Evolutionary conservation across 1,140 invertebrate genomes (phyloP).

Genomic region (Bombus superbus): DNA sequence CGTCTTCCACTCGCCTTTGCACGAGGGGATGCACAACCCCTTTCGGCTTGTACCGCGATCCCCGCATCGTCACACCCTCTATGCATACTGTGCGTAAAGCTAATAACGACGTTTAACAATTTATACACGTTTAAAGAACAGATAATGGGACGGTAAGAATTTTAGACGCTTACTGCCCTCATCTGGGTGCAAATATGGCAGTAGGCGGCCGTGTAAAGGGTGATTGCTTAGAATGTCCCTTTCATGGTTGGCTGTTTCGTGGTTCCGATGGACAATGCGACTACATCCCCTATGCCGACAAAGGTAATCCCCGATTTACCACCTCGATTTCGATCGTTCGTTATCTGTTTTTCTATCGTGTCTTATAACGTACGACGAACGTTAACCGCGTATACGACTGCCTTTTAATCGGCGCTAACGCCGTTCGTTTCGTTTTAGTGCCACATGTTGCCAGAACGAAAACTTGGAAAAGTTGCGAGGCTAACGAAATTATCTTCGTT

Average conservation of each 20-base stretch:
- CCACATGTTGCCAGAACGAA: constrained; percentile 85
- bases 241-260: constrained; percentile 93
- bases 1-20: no score
- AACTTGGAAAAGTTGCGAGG: constrained; percentile 87
- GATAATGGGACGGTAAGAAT: constrained; percentile 86
- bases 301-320: constrained; percentile 76
- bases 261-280: constrained; percentile 88
- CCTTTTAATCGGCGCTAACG: no score
- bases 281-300: constrained; percentile 86
- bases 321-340: neutral
- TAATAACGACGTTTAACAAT: neutral
- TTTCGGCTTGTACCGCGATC: no score
- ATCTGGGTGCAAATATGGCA: constrained; percentile 93
- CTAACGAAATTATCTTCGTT: constrained; percentile 90
- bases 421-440: constrained; percentile 78
- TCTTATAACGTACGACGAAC: no score
- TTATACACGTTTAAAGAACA: constrained; percentile 73
- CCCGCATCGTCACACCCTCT: no score
- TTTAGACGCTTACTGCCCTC: constrained; percentile 94
- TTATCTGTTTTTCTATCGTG: neutral
- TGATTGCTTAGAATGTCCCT: constrained; percentile 93
- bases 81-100: no score
- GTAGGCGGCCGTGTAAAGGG: constrained; percentile 89
- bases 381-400: no score
- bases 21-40: no score